Evolutionary conservation across 2,888 invertebrate species (phyloP), one percentile per base, ranked within the genome.

Genomic region (Eustalomyia histrio): DNA sequence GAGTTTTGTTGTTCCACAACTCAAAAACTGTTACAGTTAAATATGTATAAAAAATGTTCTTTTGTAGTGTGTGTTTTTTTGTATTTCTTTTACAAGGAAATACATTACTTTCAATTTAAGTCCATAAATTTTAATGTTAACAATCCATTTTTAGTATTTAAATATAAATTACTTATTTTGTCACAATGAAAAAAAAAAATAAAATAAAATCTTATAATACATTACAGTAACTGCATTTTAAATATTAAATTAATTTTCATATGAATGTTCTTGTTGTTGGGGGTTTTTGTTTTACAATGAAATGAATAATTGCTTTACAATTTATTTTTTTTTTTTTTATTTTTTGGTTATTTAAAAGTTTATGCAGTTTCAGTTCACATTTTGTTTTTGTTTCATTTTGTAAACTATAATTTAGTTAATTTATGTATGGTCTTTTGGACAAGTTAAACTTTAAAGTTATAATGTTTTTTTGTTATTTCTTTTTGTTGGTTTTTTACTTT

Each of bases 121-220:
- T 17, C 35, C 60, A 71, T 75, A 71, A 71, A 79, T 79, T 71
- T 65, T n/a, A 47, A 69, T 71, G 69, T 71, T 60, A 71, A 43
- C 65, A 65, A 61, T 71, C 53, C 18, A 68, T 61, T 68, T 53
- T 68, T 9, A 60, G 35, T 33, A 61, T 61, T 67, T 75, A 43
- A 14, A 52, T 35, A 74, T 52, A 74, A 65, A 74, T 67, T 60
- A 39, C 53, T 65, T 58, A 39, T 60, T 65, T 58, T 74, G 63
- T 65, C 65, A 52, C 65, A 52, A 39, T 39, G 39, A 1, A n/a
- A 47, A 47, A 47, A 47, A 14, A 14, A 2, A 47, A n/a, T n/a
- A n/a, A 43, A 4, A 43, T 2, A 14, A 47, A n/a, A 2, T 0
- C 12, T 14, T 5, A 47, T 6, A 47, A 2, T 53, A 21, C 9